A percentile compares a stretch with the other conserved stretches of the same genome.
Evolutionary conservation across 2,888 invertebrate genomes (phyloP).

Genomic region (Andrena fulva): DNA sequence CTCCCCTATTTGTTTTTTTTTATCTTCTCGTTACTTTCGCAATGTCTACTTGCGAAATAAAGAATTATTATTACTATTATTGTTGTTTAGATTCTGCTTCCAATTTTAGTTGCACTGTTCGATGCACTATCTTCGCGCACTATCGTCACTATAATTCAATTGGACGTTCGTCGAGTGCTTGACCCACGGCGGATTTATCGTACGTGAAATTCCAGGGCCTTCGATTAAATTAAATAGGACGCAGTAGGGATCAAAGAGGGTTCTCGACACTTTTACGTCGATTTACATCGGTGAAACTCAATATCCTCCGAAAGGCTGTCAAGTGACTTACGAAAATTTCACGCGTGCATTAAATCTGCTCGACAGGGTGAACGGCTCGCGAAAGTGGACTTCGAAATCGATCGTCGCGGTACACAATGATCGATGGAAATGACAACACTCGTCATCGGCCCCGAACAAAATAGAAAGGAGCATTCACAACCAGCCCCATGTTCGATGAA

Average conservation of each 20-base stretch:
- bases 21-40: too few relatives aligned
- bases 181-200: not conserved
- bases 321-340: slow-evolving; percentile 9
- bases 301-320: not conserved
- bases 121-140: not conserved
- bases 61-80: too few relatives aligned
- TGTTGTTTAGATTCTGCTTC: too few relatives aligned
- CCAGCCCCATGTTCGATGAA: not conserved
- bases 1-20: too few relatives aligned
- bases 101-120: too few relatives aligned
- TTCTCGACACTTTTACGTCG: not conserved
- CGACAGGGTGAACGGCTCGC: too few relatives aligned
- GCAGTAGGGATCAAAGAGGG: not conserved
- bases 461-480: not conserved
- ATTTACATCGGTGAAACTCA: slow-evolving; percentile 2
- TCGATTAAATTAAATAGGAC: slow-evolving; percentile 17
- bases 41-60: too few relatives aligned
- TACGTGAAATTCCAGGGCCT: too few relatives aligned
- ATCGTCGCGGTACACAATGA: not conserved
- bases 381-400: slow-evolving; percentile 10
- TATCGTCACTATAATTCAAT: slow-evolving; percentile 8
- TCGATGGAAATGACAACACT: slow-evolving; percentile 7
- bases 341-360: slow-evolving; percentile 3
- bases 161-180: slow-evolving; percentile 12
- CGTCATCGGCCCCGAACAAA: not conserved